A percentile compares a stretch with the other conserved stretches of the same genome.
phyloP scores from a whole-genome alignment of 2,888 invertebrate species.

The Malthinus flaveolus region DNA sequence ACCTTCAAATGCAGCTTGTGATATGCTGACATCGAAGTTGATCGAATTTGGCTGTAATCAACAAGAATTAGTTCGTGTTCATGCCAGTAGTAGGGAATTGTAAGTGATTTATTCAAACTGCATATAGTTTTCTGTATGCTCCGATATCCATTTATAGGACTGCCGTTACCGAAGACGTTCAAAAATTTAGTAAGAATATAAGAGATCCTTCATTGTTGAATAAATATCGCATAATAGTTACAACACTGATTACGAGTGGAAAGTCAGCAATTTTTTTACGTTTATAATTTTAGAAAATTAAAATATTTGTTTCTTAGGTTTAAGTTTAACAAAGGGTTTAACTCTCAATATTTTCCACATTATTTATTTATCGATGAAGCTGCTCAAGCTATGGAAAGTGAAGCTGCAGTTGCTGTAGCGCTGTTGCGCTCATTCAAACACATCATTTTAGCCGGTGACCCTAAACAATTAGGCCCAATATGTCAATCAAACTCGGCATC shows the following conservation, averaged over 20 bases:
- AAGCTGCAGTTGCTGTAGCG: conserved; percentile 58
- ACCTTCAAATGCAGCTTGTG: conserved; percentile 73
- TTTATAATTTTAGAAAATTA: no score
- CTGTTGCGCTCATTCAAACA: conserved; percentile 51
- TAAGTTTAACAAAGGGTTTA: no score
- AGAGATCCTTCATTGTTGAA: conserved; percentile 55
- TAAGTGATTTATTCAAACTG: conserved; percentile 40
- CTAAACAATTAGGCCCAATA: conserved; percentile 71
- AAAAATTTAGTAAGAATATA: conserved; percentile 44
- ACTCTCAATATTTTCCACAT: conserved; percentile 29
- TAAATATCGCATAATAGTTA: conserved; percentile 63
- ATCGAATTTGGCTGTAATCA: conserved; percentile 36
- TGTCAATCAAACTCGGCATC: conserved; percentile 52
- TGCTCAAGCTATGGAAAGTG: conserved; percentile 73
- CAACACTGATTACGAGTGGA: conserved; percentile 64
- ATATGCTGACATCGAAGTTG: conserved; percentile 61
- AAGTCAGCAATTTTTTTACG: conserved; percentile 38
- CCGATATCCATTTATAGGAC: conserved; percentile 33
- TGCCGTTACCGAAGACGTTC: conserved; percentile 39
- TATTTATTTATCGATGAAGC: conserved; percentile 75
- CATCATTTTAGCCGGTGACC: conserved; percentile 74
- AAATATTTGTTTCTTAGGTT: no score
- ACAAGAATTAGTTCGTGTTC: conserved; percentile 56
- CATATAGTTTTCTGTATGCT: no score
- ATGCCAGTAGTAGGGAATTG: conserved; percentile 50